These are phyloP conservation scores for Opisthograptis luteolata DNA, from an alignment of 2,888 invertebrate species.

Conservation along the genomic window DNA sequence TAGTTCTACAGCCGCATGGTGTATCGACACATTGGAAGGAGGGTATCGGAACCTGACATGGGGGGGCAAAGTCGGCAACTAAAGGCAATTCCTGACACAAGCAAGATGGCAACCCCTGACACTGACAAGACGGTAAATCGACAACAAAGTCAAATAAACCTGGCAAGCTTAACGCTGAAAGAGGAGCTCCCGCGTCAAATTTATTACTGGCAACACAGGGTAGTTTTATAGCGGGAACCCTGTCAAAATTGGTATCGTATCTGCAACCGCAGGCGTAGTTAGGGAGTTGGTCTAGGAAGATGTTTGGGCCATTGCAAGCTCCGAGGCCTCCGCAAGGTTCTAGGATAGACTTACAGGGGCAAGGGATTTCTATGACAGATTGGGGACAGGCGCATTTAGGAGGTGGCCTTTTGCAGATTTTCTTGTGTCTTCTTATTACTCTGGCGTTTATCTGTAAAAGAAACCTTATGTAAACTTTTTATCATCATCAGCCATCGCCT, in stretches of 20 bases:
- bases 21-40: not conserved
- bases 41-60: not conserved
- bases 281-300: constrained; percentile 21
- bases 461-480: too few species aligned
- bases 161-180: constrained; percentile 18
- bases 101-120: not conserved
- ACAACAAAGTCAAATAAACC: constrained; percentile 3
- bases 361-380: not conserved
- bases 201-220: constrained; percentile 19
- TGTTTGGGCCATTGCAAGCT: constrained; percentile 17
- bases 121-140: constrained; percentile 1
- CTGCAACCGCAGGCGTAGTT: constrained; percentile 21
- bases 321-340: constrained; percentile 17
- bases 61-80: not conserved
- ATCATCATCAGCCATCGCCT: too few species aligned
- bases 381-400: not conserved
- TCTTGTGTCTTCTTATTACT: constrained; percentile 25
- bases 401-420: constrained; percentile 2
- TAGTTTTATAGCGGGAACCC: constrained; percentile 20
- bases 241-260: constrained; percentile 16
- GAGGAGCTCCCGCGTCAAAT: constrained; percentile 6
- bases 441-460: constrained; percentile 31
- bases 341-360: not conserved
- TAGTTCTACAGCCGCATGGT: constrained; percentile 2
- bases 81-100: constrained; percentile 1